Percentiles rank a stretch among this genome's conserved stretches.
These are phyloP conservation scores for Toxostoma redivivum DNA, from an alignment of 2,113 vertebrate species.

Conservation along the genomic window DNA sequence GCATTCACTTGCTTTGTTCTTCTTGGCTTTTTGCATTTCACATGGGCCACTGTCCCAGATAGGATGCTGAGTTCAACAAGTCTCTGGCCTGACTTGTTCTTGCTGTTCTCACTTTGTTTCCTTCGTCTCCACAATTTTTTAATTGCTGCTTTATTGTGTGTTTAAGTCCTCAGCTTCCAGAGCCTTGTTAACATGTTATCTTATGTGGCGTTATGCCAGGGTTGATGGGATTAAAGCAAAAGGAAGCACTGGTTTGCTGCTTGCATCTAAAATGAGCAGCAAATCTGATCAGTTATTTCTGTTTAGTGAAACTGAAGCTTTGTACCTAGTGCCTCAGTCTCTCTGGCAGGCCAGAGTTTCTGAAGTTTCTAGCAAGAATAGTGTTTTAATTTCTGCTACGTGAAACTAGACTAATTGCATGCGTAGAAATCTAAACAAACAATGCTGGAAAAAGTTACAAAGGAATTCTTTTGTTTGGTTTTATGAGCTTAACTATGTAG, in stretches of 20 bases:
- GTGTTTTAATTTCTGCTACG: not conserved
- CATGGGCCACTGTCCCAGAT: not conserved
- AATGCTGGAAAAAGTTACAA: not conserved
- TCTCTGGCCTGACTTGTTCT: not conserved
- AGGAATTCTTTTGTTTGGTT: not conserved
- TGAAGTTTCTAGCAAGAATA: not conserved
- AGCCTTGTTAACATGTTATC: not conserved
- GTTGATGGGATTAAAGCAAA: conserved; percentile 31
- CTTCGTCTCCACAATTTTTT: not conserved
- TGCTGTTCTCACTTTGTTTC: not conserved
- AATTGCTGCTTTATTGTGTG: not conserved
- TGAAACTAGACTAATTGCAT: not conserved
- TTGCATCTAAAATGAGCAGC: not conserved
- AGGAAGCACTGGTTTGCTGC: conserved; percentile 10
- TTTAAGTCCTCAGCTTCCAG: conserved; percentile 1
- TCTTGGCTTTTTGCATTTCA: not conserved
- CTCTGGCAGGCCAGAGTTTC: not conserved
- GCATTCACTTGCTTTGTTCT: not conserved
- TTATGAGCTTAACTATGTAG: not conserved
- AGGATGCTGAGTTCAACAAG: not conserved
- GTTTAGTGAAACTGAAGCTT: not conserved
- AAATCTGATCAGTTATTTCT: not conserved
- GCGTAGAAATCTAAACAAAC: not conserved
- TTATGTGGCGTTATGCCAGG: not conserved
- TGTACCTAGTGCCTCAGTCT: not conserved